Percentiles rank a stretch among this genome's conserved stretches.
Evolutionary conservation across 2,888 invertebrate species (phyloP).

Genomic region (Calephelis perditalis): DNA sequence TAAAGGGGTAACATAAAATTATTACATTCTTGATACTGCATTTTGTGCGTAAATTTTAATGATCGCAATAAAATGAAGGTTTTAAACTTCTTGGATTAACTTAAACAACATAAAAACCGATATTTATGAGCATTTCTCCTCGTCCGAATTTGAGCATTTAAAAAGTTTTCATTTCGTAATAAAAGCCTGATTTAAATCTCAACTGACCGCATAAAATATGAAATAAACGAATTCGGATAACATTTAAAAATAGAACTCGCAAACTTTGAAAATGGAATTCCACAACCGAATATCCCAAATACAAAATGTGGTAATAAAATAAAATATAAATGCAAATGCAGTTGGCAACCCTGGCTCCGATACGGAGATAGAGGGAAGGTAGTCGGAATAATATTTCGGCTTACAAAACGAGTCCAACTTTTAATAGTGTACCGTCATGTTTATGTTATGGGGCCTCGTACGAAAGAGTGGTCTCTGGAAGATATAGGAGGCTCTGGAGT

Average conservation of each 20-base stretch:
- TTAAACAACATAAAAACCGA: too few relatives aligned
- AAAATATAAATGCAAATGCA: conserved; percentile 65
- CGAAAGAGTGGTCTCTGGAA: conserved; percentile 10
- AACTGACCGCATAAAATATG: conserved; percentile 39
- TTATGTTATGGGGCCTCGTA: conserved; percentile 59
- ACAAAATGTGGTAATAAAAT: conserved; percentile 40
- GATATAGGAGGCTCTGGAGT: conserved; percentile 11
- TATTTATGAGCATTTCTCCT: too few relatives aligned
- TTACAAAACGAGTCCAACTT: conserved; percentile 76
- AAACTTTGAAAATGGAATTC: conserved; percentile 35
- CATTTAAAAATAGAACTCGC: conserved; percentile 37
- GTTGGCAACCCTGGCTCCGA: conserved; percentile 60
- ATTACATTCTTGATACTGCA: too few relatives aligned
- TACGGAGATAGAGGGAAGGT: conserved; percentile 66
- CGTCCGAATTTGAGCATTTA: too few relatives aligned
- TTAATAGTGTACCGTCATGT: conserved; percentile 75
- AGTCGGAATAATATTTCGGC: conserved; percentile 76
- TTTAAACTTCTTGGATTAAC: too few relatives aligned
- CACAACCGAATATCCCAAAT: conserved; percentile 33
- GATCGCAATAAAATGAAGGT: too few relatives aligned
- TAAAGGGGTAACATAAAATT: too few relatives aligned
- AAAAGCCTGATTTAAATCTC: conserved; percentile 30
- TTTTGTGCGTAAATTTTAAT: too few relatives aligned
- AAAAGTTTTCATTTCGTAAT: background rate
- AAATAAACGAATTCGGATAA: conserved; percentile 32